Conservation (phyloP, 2,797 vertebrate species). For the Sternarchorhynchus goeldii region DNA sequence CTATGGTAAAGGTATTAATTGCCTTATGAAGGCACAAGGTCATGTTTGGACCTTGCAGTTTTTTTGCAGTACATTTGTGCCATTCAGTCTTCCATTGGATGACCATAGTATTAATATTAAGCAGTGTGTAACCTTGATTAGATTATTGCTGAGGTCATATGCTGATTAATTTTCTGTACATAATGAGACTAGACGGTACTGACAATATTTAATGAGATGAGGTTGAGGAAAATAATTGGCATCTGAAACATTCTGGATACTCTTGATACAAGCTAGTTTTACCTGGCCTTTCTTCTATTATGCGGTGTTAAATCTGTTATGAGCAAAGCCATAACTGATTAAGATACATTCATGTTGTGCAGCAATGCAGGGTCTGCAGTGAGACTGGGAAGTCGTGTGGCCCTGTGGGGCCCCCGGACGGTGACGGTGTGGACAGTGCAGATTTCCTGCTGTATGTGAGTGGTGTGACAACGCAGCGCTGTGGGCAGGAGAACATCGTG, state of each 20-base stretch:
- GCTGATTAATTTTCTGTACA: slow-evolving; percentile 17
- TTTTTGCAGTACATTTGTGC: background rate
- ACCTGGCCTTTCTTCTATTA: background rate
- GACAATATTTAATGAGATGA: background rate
- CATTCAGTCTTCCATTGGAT: background rate
- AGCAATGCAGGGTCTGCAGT: slow-evolving; percentile 92
- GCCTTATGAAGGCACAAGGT: background rate
- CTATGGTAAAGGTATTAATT: background rate
- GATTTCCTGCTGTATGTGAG: slow-evolving; percentile 95
- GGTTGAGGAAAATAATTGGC: slow-evolving; percentile 24
- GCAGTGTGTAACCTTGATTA: slow-evolving; percentile 1
- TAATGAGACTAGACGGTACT: slow-evolving; percentile 26
- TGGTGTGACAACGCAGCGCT: slow-evolving; percentile 90
- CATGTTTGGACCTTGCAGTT: background rate
- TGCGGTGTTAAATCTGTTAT: background rate
- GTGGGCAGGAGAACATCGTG: slow-evolving; percentile 94
- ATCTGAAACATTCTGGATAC: background rate
- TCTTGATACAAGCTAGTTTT: background rate
- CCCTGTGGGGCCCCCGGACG: slow-evolving; percentile 77
- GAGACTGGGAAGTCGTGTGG: slow-evolving; percentile 82
- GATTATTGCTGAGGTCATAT: slow-evolving; percentile 15
- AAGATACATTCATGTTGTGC: background rate
- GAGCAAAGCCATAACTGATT: background rate
- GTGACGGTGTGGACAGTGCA: slow-evolving; percentile 83
- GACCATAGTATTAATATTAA: slow-evolving; percentile 5